phyloP scores from a whole-genome alignment of 2,113 vertebrate genomes.

The Cromileptes altivelis region DNA sequence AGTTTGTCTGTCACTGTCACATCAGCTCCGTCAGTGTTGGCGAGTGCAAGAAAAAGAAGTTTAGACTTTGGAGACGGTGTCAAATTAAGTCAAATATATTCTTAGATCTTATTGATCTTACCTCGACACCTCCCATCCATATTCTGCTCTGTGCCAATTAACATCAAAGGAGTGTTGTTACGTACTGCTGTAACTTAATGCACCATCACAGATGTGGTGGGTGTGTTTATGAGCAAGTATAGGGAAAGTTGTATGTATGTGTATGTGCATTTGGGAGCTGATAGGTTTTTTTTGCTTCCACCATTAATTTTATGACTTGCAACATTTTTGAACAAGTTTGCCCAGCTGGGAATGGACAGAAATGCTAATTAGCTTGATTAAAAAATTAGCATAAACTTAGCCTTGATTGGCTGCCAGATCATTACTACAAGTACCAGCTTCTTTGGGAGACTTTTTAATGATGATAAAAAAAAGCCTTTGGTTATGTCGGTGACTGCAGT shows the following conservation, averaged over 20 bases:
- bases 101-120: constrained; percentile 45
- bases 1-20: constrained; percentile 4
- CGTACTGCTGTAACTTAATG: neutral
- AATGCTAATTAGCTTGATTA: constrained; percentile 64
- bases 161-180: constrained; percentile 41
- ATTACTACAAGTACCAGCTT: constrained; percentile 44
- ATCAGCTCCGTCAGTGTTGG: neutral
- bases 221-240: constrained; percentile 1
- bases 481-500: constrained; percentile 12
- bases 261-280: constrained; percentile 11
- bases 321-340: constrained; percentile 46
- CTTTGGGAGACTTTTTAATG: constrained; percentile 50
- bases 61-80: constrained; percentile 1
- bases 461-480: constrained; percentile 4
- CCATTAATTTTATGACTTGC: constrained; percentile 31
- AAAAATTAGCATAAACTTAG: constrained; percentile 63
- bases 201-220: constrained; percentile 25
- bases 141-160: constrained; percentile 51
- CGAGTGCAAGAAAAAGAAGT: neutral
- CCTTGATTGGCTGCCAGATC: constrained; percentile 60
- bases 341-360: constrained; percentile 51
- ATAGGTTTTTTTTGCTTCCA: neutral
- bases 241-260: neutral
- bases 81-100: constrained; percentile 38
- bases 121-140: constrained; percentile 30